These are phyloP conservation scores for Bruchidius siliquastri DNA, from an alignment of 2,888 invertebrate species.

Conservation along the genomic window DNA sequence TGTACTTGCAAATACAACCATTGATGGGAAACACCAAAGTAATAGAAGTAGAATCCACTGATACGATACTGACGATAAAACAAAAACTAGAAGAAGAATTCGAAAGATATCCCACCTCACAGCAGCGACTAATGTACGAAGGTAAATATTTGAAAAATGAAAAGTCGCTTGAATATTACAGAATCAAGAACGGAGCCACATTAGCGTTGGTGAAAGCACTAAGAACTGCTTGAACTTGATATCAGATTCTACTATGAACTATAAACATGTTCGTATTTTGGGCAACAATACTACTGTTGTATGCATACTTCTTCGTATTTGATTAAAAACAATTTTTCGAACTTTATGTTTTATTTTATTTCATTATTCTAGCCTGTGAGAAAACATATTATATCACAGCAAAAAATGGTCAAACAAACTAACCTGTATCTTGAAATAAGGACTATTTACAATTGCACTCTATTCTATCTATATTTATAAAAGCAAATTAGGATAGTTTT, in stretches of 20 bases:
- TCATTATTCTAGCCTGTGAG: too few species aligned
- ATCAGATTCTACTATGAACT: background rate
- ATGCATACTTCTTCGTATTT: background rate
- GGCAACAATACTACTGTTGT: background rate
- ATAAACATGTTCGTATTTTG: background rate
- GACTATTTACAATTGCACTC: too few species aligned
- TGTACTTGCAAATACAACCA: slow-evolving; percentile 19
- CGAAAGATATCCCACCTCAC: slow-evolving; percentile 20
- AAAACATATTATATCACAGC: too few species aligned
- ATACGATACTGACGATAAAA: slow-evolving; percentile 20
- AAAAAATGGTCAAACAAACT: too few species aligned
- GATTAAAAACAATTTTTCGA: background rate
- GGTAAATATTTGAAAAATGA: slow-evolving; percentile 23
- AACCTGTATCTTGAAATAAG: too few species aligned
- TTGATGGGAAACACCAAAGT: slow-evolving; percentile 19
- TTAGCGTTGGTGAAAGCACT: slow-evolving; percentile 25
- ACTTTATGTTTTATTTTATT: too few species aligned
- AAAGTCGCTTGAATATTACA: slow-evolving; percentile 24
- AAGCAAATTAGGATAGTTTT: too few species aligned
- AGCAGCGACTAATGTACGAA: slow-evolving; percentile 22
- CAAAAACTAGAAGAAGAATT: slow-evolving; percentile 17
- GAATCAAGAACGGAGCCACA: slow-evolving; percentile 22
- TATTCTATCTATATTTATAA: too few species aligned
- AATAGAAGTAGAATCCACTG: slow-evolving; percentile 22
- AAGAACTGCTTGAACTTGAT: slow-evolving; percentile 17